Evolutionary conservation across 2,797 vertebrate species (phyloP).

Genomic region (Enteromius thamalakanensis): DNA sequence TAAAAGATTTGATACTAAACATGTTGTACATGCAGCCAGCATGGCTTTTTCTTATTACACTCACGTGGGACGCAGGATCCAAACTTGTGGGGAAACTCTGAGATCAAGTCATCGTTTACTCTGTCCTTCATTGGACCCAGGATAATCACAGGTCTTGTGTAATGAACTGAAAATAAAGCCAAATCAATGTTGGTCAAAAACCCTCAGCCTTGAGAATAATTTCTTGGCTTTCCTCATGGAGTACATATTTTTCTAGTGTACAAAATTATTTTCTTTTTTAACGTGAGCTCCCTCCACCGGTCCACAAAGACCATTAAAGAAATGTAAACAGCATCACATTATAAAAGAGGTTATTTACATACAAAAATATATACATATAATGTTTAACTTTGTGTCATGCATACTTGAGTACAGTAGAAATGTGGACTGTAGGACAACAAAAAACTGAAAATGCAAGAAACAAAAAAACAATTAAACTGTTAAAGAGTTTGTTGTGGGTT

Average conservation of each 20-base stretch:
- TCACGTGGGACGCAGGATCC: conserved; percentile 98
- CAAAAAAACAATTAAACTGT: not conserved
- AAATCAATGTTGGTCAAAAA: conserved; percentile 28
- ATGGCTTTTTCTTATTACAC: conserved; percentile 62
- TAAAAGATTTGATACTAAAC: conserved; percentile 24
- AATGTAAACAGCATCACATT: not conserved
- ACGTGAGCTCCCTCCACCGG: not conserved
- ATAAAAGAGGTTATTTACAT: not conserved
- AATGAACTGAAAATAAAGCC: conserved; percentile 84
- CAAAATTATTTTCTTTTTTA: not conserved
- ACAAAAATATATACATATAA: no score
- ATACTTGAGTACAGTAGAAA: not conserved
- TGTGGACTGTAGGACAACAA: not conserved
- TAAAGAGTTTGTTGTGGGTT: not conserved
- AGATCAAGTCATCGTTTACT: conserved; percentile 97
- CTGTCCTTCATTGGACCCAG: conserved; percentile 97
- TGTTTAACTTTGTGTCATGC: not conserved
- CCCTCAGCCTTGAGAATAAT: not conserved
- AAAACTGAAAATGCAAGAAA: not conserved
- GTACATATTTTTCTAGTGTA: no score
- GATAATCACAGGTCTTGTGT: conserved; percentile 96
- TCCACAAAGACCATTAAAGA: not conserved
- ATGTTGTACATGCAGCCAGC: not conserved
- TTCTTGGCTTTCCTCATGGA: not conserved
- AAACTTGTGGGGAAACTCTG: conserved; percentile 98